Conservation (phyloP, 2,797 vertebrate species). For the Anableps anableps region DNA sequence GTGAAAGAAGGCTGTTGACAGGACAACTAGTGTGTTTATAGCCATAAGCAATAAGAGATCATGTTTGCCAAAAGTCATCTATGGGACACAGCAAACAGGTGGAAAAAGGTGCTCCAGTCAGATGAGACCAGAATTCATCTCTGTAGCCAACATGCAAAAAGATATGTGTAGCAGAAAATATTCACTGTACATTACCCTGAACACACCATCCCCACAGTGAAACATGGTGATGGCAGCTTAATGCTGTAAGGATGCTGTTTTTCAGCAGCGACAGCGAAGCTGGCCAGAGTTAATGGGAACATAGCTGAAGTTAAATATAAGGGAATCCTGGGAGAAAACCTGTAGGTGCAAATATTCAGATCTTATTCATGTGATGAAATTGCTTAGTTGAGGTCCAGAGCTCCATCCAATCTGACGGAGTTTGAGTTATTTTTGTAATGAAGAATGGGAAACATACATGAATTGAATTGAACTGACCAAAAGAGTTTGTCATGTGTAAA, state of each 20-base stretch:
- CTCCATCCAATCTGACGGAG: not conserved
- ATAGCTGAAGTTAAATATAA: not conserved
- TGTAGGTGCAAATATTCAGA: not conserved
- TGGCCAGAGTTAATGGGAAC: not conserved
- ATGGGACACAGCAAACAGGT: not conserved
- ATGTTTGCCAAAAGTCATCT: not conserved
- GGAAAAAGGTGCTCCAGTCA: not conserved
- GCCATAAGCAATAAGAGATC: no score
- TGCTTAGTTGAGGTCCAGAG: not conserved
- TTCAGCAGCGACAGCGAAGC: not conserved
- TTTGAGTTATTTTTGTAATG: not conserved
- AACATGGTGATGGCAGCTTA: not conserved
- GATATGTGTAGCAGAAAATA: not conserved
- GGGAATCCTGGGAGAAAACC: not conserved
- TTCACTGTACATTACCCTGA: not conserved
- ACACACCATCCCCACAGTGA: not conserved
- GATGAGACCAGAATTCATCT: not conserved
- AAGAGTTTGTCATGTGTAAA: not conserved
- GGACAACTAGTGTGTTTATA: not conserved
- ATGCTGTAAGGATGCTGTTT: not conserved
- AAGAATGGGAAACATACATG: not conserved
- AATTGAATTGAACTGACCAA: not conserved
- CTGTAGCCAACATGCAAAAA: no score
- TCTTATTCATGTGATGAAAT: not conserved
- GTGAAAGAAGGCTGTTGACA: not conserved